Conservation (phyloP, 64 coral and sea anemone genomes). For the Dendrophyllia cribrosa region DNA sequence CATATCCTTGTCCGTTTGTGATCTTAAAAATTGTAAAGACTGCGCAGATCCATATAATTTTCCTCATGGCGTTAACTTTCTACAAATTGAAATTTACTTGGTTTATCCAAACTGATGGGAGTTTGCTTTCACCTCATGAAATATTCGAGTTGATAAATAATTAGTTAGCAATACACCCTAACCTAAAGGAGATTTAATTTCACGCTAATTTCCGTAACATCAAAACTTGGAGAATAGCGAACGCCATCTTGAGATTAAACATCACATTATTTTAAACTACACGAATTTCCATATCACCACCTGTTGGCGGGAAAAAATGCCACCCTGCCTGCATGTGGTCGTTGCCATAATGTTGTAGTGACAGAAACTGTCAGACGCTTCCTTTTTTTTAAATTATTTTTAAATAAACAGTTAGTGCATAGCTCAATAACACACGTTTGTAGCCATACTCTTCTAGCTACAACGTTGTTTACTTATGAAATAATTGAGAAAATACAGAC, state of each 20-base stretch:
- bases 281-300: not conserved
- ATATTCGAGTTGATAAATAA: too few species aligned
- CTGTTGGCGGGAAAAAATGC: constrained; percentile 24
- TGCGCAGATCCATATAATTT: not conserved
- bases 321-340: not conserved
- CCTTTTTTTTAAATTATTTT: too few species aligned
- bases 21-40: not conserved
- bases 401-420: too few species aligned
- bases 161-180: too few species aligned
- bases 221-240: not conserved
- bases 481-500: too few species aligned
- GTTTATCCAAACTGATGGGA: not conserved
- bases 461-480: too few species aligned
- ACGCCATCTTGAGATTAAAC: not conserved
- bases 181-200: too few species aligned
- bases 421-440: too few species aligned
- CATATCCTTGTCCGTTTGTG: not conserved
- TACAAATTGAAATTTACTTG: not conserved
- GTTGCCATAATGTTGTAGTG: not conserved
- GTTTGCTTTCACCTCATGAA: too few species aligned
- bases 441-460: too few species aligned
- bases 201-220: too few species aligned
- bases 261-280: not conserved
- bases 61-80: not conserved
- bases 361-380: too few species aligned